Evolutionary conservation across 1,140 invertebrate genomes (phyloP), one percentile per base, ranked within the genome.

Genomic region (Drosophila teissieri): DNA sequence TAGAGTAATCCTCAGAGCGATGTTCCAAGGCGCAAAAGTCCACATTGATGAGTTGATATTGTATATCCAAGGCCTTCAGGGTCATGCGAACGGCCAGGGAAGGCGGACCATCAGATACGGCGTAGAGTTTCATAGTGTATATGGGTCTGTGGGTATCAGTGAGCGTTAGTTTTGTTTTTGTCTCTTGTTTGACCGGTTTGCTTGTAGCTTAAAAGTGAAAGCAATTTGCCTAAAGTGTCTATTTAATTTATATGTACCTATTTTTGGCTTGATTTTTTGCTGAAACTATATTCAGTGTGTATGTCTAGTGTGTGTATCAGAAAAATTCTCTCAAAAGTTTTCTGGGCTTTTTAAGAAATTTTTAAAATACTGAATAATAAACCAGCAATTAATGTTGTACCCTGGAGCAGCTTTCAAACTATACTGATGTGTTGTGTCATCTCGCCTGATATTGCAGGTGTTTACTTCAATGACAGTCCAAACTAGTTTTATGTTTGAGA

Each of bases 81-180:
- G 93, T 93, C 92, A 95, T 95, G n/a, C 94, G 93, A 34, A 96
- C 95, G 6, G 95, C 95, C 63, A 96, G 79, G 14, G 95, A 96
- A 42, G 96, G 96, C 14, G 96, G 96, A 6, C 95, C 95, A 92
- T 96, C 96, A 19, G 95, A 95, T 42, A 96, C 94, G 17, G 93
- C 93, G 79, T 96, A 96, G 15, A 96, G 80, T 83, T 95, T 96
- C 92, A 96, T 93, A 45, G 72, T 92, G 64, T 80, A 88, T 68
- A 84, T 84, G 52, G 84, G 84, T 70, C 84, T 88, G 68, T 56
- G 37, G 42, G 1, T 40, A 82, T 4, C 52, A 45, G 19, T 15
- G n/a, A 1, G 14, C 12, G 53, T 70, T 78, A 55, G 51, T 27
- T 78, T 63, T 40, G 19, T 48, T 36, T 27, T 63, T 57, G 49